Base-by-base conservation (phyloP, 2,888 invertebrate genomes). In the Ligdia adustata region DNA sequence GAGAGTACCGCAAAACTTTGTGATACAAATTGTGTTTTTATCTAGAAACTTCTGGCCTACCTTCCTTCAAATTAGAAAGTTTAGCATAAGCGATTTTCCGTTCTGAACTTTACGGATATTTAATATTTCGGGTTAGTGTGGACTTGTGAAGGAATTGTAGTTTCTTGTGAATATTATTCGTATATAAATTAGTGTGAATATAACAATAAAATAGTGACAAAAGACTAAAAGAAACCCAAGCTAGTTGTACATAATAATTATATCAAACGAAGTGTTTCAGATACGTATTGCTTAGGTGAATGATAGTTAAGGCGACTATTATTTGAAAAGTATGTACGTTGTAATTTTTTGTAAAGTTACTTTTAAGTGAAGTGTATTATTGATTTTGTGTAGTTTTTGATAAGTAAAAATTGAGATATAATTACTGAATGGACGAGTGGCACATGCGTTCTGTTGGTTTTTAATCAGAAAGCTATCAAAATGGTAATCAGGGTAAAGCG, bases 381-480 rank as follows among this genome's bases (percentile, higher is more conserved):
- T 84, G 62, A 76, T 79, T 83, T 83, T 69, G 73, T 69, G 90
- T 89, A 90, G 90, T 87, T 90, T 90, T 90, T 89, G 85, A 89
- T 89, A 89, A 87, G 84, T 86, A 81, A 85, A 81, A 79, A 85
- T 85, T 81, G 72, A 82, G 76, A 79, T 76, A 58, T 75, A 74
- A 72, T 75, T 64, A 69, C 62, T 66, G 66, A 69, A 72, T 77
- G 86, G 86, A 80, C 82, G 83, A 81, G 86, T 85, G 79, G 75
- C 53, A 38, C 27, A 38, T 22, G 45, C 24, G 39, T 52, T 46
- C 12, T 47, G 41, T 49, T 57, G 16, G 43, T 60, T 63, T 52
- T 39, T 33, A 48, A 40, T 54, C 57, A 55, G 41, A 55, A 51
- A 45, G 51, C 52, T 66, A 62, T 63, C 62, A 64, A 64, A 48